Conservation (phyloP, 1,140 invertebrate genomes). For the Brachionus paranguensis region DNA sequence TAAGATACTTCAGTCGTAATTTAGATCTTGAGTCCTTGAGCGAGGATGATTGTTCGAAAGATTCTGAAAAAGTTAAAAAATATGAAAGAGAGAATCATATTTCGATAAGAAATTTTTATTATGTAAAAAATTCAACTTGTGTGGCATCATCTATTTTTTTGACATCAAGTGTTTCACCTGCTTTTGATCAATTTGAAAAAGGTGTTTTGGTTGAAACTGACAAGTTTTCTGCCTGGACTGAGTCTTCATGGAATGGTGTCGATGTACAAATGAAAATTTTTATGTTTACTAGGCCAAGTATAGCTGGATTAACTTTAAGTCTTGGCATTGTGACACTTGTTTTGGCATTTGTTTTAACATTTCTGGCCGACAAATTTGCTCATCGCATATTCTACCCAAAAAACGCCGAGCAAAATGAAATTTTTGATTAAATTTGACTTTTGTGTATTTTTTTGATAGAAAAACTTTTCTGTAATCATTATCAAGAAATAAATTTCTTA, state of each 20-base stretch:
- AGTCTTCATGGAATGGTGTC: constrained; percentile 33
- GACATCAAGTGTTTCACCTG: constrained; percentile 18
- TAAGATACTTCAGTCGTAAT: constrained; percentile 27
- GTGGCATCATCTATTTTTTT: constrained; percentile 8
- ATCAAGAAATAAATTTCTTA: not conserved
- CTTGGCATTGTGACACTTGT: not conserved
- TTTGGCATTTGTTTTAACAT: not conserved
- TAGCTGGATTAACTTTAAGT: not conserved
- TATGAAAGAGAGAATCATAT: constrained; percentile 23
- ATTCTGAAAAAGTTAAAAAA: not conserved
- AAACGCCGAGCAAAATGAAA: not conserved
- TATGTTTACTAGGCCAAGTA: not conserved
- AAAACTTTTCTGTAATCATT: not conserved
- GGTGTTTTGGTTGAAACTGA: not conserved
- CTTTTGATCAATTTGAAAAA: constrained; percentile 25
- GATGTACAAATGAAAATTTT: constrained; percentile 29
- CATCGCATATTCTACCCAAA: not conserved
- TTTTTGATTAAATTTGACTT: not conserved
- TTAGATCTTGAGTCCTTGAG: not conserved
- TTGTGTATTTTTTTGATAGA: not conserved
- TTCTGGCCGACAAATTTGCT: not conserved
- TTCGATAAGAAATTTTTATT: constrained; percentile 17
- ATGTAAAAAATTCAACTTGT: not conserved
- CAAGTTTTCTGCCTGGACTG: constrained; percentile 5
- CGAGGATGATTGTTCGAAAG: not conserved